Evolutionary conservation across 2,888 invertebrate species (phyloP), one percentile per base, ranked within the genome.

Genomic region (Parelbella ahira): DNA sequence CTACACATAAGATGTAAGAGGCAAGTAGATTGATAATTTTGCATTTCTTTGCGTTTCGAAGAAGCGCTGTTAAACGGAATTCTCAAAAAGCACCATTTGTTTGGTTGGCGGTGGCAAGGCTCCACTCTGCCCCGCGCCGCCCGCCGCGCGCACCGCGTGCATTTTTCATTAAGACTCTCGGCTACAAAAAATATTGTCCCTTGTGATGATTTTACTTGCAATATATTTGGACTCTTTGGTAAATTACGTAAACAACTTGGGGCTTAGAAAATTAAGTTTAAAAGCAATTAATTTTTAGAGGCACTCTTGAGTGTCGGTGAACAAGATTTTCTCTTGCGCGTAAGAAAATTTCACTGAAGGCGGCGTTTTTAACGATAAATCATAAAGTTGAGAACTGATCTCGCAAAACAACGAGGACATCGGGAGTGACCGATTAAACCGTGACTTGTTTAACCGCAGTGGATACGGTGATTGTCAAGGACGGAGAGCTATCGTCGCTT

Each of bases 101-200:
- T n/a, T n/a, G n/a, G n/a, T n/a, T n/a, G n/a, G n/a, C n/a, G n/a
- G n/a, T n/a, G n/a, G n/a, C n/a, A n/a, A n/a, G n/a, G n/a, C n/a
- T n/a, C n/a, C n/a, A n/a, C n/a, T n/a, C n/a, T 37, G 32, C 49
- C 44, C 28, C 20, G 49, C 53, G 53, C 56, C 56, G 56, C 54
- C 49, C 47, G 52, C 37, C 50, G 42, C 53, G 50, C 54, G 44
- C 43, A n/a, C n/a, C n/a, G n/a, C 47, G 59, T 9, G 68, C 63
- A 70, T 67, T 65, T 69, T 46, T 69, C 63, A 68, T 69, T 70
- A 56, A 34, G 47, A 41, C 47, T 47, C 54, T 28, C 47, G 13
- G 19, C 23, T 15, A 36, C n/a, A 43, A 34, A 24, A 12, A 37
- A 30, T 24, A 12, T 36, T 43, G 20, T 36, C 2, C 18, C 8